Conservation (phyloP, 2,113 vertebrate species). For the Oryctolagus cuniculus region mOryCun1.1 NC_091435.1:10322501-10323000, state of each 20-base stretch:
- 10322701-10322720: neutral
- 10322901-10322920: neutral
- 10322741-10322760: neutral
- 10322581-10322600: neutral
- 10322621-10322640: neutral
- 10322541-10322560: neutral
- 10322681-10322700: neutral
- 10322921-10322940: neutral
- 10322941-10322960: conserved; percentile 74
- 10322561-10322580: too few species aligned
- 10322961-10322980: neutral
- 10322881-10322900: neutral
- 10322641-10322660: neutral
- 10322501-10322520: neutral
- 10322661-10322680: neutral
- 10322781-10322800: conserved; percentile 68
- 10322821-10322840: neutral
- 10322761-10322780: conserved; percentile 19
- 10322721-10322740: neutral
- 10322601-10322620: neutral
- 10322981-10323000: neutral
- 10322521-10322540: too few species aligned
- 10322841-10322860: neutral
- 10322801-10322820: conserved; percentile 67
- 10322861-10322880: conserved; percentile 29